Evolutionary conservation across 2,113 vertebrate genomes (phyloP), one percentile per base, ranked within the genome.

Genomic region (Paratilapia polleni): DNA sequence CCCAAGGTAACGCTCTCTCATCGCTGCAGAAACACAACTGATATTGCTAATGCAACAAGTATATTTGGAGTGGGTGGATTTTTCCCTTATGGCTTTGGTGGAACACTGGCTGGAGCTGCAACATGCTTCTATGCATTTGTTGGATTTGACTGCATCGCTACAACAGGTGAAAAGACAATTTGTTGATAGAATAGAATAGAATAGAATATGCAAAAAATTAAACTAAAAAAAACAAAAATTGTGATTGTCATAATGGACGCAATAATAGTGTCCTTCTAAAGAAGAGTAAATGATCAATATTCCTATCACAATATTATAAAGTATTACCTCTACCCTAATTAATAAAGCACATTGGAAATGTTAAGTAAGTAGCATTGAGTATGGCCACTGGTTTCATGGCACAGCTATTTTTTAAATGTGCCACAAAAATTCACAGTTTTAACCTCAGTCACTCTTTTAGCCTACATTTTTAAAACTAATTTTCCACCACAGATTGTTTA

Each of bases 91-190:
- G 96, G 97, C 36, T 90, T 97, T 19, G 88, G 85, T 36, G 97
- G 97, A 41, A 98, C 96, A 0, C 47, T 98, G 88, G 94, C 96
- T 5, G 97, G 97, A 87, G 97, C 97, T 61, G 97, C 97, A 10
- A 92, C 95, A 1, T 97, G 97, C 82, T 98, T 98, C 92, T 98
- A 97, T 80, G 97, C 97, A 13, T 98, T 97, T 87, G 96, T 97
- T 90, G 97, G 97, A 6, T 98, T 98, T 88, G 97, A 97, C 91
- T 97, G 97, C 91, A 97, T 97, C 1, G 96, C 97, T 11, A 97
- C 97, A 20, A 97, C 92, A 64, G 96, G 97, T 97, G 52, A 80
- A 66, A 88, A 19, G 22, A 31, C 1, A n/a, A 10, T 64, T 28
- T 20, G 24, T 24, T 3, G 22, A 12, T 4, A 15, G 14, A 15